phyloP scores from a whole-genome alignment of 2,888 invertebrate species.

The Piscicola geometra region DNA sequence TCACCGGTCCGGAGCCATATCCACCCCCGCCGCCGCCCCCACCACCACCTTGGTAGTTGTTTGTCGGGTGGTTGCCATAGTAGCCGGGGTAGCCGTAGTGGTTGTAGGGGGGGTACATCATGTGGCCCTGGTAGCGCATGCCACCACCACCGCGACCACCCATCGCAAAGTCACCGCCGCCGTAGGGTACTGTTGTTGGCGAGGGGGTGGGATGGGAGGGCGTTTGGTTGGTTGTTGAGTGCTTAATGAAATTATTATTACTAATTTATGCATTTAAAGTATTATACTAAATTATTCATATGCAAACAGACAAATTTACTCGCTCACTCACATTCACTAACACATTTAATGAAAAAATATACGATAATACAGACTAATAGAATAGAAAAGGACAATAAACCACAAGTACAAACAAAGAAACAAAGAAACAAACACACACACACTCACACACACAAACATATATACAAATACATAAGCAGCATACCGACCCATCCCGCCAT shows the following conservation, averaged over 20 bases:
- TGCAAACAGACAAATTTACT: too few species aligned
- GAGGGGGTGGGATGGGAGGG: too few species aligned
- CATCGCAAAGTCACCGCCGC: slow-evolving; percentile 3
- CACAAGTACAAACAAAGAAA: background rate
- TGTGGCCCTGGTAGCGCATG: background rate
- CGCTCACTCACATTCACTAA: too few species aligned
- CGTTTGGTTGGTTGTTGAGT: too few species aligned
- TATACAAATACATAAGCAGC: too few species aligned
- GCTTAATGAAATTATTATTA: too few species aligned
- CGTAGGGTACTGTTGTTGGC: background rate
- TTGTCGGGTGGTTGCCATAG: background rate
- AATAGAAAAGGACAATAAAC: background rate
- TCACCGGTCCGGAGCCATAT: background rate
- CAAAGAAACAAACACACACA: slow-evolving; percentile 8
- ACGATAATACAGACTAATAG: background rate
- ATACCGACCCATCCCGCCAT: slow-evolving; percentile 16
- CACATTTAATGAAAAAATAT: too few species aligned
- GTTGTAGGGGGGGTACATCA: slow-evolving; percentile 12
- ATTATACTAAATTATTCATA: background rate
- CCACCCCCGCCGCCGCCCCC: background rate
- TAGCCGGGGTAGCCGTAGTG: background rate
- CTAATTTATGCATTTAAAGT: background rate
- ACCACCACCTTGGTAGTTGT: background rate
- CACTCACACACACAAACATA: background rate
- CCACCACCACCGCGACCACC: slow-evolving; percentile 1